These are phyloP conservation scores for Spinus olivaceus DNA, from an alignment of 2,797 vertebrate species.

Conservation along the genomic window DNA sequence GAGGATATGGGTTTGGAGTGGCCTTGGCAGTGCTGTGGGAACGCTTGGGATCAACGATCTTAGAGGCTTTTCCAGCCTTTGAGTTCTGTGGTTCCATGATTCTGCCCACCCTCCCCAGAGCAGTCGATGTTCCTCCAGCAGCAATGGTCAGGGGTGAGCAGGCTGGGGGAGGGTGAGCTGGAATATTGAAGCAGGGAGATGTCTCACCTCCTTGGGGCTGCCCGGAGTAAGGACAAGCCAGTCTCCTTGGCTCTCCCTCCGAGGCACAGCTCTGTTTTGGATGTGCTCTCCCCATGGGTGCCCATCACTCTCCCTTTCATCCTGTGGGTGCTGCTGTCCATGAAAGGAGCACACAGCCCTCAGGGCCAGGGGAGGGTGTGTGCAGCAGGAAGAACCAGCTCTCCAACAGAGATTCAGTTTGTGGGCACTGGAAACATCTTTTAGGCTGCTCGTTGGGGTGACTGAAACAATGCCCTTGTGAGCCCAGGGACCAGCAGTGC, in stretches of 20 bases:
- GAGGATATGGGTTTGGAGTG: not conserved
- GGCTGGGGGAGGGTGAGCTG: not conserved
- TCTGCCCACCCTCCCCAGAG: not conserved
- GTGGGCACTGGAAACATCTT: not conserved
- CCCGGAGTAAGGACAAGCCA: not conserved
- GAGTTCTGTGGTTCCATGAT: not conserved
- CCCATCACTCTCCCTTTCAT: not conserved
- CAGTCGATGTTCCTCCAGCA: not conserved
- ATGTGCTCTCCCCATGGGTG: not conserved
- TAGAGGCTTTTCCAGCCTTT: not conserved
- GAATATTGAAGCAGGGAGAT: not conserved
- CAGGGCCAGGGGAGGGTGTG: not conserved
- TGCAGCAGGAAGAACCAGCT: constrained; percentile 7
- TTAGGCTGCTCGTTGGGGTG: not conserved
- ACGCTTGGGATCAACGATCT: not conserved
- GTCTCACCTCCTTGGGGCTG: not conserved
- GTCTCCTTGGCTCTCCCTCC: not conserved
- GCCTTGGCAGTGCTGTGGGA: not conserved
- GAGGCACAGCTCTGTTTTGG: not conserved
- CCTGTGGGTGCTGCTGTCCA: not conserved
- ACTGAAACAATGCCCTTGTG: not conserved
- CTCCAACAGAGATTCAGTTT: not conserved
- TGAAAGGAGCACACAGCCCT: not conserved
- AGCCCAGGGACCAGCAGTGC: not conserved
- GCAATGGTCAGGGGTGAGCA: not conserved